Base-by-base conservation (phyloP, 2,113 vertebrate species). In the Heliornis fulica region DNA sequence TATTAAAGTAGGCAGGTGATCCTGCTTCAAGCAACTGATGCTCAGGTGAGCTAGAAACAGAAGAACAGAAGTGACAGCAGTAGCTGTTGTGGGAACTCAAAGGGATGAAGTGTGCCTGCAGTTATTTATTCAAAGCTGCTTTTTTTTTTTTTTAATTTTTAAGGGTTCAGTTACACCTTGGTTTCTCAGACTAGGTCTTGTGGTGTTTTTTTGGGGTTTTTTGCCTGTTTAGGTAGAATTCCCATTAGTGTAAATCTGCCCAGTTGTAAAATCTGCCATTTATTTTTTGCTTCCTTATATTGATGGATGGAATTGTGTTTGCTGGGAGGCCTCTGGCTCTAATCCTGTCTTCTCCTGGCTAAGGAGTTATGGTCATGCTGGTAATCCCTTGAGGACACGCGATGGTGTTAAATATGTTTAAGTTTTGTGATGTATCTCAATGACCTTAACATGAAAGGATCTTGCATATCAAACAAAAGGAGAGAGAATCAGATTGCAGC, bases 1-100 rank as follows among this genome's bases (percentile, higher is more conserved):
- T 74, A 0, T 66, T 76, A 51, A 76, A 75, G 29, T 1, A 75
- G 46, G 46, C 72, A 84, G 48, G 51, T 76, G 48, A 71, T 84
- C 36, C 41, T 82, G 61, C 77, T 83, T 78, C 36, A 54, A 85
- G 78, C 63, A 72, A 34, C 32, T 34, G 81, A 25, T 83, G 59
- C 29, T 96, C 57, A 94, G 81, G n/a, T 93, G 32, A 83, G 45
- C 41, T 48, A 31, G 65, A 68, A 84, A 61, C 32, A 56, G 74
- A 51, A 81, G 46, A 46, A 15, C 4, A 81, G 57, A n/a, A 80
- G 26, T 63, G 74, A 63, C 68, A 89, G 77, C 60, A 78, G 46
- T 65, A 77, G 31, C 66, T 15, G 1, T 43, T 75, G 21, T 18
- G 63, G 43, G 23, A 91, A 59, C 34, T 65, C 31, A 11, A 23